These are phyloP conservation scores for Andricus curvator DNA, from an alignment of 2,888 invertebrate genomes.

Conservation along the genomic window DNA sequence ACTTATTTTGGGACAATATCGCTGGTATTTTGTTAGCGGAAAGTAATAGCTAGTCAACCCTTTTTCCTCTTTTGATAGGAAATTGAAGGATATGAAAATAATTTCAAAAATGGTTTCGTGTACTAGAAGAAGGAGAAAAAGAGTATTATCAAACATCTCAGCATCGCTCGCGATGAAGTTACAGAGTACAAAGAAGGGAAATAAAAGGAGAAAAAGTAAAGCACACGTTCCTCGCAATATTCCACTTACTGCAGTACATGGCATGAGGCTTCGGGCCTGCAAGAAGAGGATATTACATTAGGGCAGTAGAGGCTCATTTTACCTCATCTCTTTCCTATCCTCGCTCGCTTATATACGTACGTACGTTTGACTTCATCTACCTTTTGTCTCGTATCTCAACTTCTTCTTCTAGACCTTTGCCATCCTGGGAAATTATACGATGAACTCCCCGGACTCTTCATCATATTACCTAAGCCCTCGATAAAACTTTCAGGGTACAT, in stretches of 20 bases:
- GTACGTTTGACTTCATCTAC: slow-evolving; percentile 22
- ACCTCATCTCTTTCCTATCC: slow-evolving; percentile 8
- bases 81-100: background rate
- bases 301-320: slow-evolving; percentile 8
- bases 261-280: slow-evolving; percentile 8
- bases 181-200: slow-evolving; percentile 13
- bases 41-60: no score
- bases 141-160: slow-evolving; percentile 26
- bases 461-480: slow-evolving; percentile 53
- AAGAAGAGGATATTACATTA: slow-evolving; percentile 28
- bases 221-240: slow-evolving; percentile 30
- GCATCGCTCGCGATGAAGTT: slow-evolving; percentile 22
- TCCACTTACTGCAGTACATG: slow-evolving; percentile 8
- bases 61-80: background rate
- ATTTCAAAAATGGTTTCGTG: slow-evolving; percentile 6
- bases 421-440: slow-evolving; percentile 56
- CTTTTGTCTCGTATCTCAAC: slow-evolving; percentile 42
- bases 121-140: background rate
- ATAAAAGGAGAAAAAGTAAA: slow-evolving; percentile 22
- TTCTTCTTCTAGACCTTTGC: slow-evolving; percentile 31
- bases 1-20: no score
- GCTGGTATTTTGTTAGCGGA: no score
- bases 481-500: slow-evolving; percentile 52
- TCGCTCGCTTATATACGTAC: background rate
- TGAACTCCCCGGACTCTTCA: slow-evolving; percentile 52